These are phyloP conservation scores for Gephyroberyx darwinii DNA, from an alignment of 2,797 vertebrate genomes.

Conservation along the genomic window DNA sequence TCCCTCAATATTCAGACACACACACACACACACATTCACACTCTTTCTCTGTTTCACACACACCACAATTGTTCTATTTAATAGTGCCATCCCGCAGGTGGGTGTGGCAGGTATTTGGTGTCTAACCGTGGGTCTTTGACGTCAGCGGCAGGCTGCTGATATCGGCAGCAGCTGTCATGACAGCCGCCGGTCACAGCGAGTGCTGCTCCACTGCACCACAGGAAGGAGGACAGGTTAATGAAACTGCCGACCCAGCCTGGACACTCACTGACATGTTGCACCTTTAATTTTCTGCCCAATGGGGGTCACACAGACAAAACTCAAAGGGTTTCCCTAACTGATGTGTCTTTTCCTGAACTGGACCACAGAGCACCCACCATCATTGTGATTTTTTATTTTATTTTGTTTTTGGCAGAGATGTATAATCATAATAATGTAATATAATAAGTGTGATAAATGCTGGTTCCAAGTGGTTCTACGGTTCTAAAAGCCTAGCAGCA, in stretches of 20 bases:
- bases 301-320: constrained; percentile 9
- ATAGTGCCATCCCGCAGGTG: constrained; percentile 18
- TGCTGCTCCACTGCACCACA: constrained; percentile 5
- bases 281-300: constrained; percentile 28
- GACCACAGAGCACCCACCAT: background rate
- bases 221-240: constrained; percentile 58
- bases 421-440: background rate
- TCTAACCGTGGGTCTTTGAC: constrained; percentile 24
- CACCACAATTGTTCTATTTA: background rate
- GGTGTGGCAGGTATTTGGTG: constrained; percentile 1
- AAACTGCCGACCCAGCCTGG: constrained; percentile 46
- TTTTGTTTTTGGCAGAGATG: constrained; percentile 10
- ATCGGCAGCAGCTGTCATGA: constrained; percentile 39
- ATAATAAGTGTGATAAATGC: too few relatives aligned
- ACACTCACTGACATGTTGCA: constrained; percentile 24
- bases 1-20: constrained; percentile 10
- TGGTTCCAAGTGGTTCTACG: too few relatives aligned
- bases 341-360: background rate
- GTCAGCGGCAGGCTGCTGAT: constrained; percentile 21
- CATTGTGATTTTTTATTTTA: constrained; percentile 2
- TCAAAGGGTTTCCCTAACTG: background rate
- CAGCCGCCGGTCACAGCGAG: constrained; percentile 33
- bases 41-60: background rate
- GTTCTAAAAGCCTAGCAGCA: too few relatives aligned
- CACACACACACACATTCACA: background rate